Percentiles rank a stretch among this genome's conserved stretches.
Evolutionary conservation across 2,888 invertebrate genomes (phyloP).

Genomic region (Drosophila crucigera): DNA sequence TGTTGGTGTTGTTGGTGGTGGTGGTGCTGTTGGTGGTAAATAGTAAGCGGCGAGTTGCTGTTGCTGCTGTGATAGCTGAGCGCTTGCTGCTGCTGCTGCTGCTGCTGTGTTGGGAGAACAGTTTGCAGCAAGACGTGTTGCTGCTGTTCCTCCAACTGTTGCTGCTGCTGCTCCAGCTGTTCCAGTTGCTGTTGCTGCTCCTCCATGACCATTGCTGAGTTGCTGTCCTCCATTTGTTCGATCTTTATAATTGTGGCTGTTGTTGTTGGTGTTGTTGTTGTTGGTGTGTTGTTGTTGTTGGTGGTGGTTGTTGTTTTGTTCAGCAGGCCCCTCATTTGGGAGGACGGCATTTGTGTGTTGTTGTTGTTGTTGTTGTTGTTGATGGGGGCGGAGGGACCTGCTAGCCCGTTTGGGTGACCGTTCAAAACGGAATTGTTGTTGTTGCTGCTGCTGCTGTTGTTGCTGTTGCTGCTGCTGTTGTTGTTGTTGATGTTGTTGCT

Average conservation of each 20-base stretch:
- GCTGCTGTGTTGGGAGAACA: conserved; percentile 61
- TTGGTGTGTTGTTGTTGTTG: conserved; percentile 83
- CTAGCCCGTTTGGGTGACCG: conserved; percentile 98
- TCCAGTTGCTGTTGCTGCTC: conserved; percentile 59
- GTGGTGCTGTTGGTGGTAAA: conserved; percentile 52
- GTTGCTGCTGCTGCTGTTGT: conserved; percentile 33
- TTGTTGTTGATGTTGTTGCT: conserved; percentile 54
- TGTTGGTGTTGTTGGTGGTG: conserved; percentile 34
- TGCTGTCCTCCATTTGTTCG: conserved; percentile 82
- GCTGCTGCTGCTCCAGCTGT: conserved; percentile 24
- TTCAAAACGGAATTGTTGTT: conserved; percentile 83
- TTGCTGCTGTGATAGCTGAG: conserved; percentile 49
- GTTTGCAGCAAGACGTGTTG: conserved; percentile 51
- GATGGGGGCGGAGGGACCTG: conserved; percentile 95
- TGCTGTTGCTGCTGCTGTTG: conserved; percentile 42
- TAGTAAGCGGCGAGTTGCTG: conserved; percentile 65
- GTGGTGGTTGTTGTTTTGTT: conserved; percentile 89
- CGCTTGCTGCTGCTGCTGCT: conserved; percentile 42
- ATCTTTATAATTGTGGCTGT: conserved; percentile 75
- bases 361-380: conserved; percentile 86
- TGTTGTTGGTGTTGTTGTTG: conserved; percentile 73
- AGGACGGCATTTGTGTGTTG: conserved; percentile 86
- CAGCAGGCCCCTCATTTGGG: conserved; percentile 96
- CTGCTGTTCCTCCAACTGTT: conserved; percentile 32
- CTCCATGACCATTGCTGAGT: conserved; percentile 85